Evolutionary conservation across 2,888 invertebrate species (phyloP).

Genomic region (Drosophila neonasuta): DNA sequence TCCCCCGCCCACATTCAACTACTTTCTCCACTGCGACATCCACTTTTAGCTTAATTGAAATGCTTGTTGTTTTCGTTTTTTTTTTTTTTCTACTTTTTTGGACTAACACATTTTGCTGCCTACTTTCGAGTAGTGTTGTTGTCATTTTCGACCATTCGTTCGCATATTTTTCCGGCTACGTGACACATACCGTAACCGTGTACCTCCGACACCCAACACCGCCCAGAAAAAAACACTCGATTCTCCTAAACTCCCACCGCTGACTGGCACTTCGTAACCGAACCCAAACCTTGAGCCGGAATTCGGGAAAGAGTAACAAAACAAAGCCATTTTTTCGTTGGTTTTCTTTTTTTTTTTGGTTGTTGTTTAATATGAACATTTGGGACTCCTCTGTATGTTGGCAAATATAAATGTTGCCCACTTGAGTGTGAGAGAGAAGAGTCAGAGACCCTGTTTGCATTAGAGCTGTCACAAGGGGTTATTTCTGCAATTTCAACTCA

Average conservation of each 20-base stretch:
- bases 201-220: background rate
- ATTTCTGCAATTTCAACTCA: slow-evolving; percentile 13
- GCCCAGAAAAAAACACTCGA: background rate
- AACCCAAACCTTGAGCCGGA: slow-evolving; percentile 16
- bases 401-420: slow-evolving; percentile 50
- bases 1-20: slow-evolving; percentile 1
- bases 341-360: background rate
- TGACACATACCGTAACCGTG: slow-evolving; percentile 58
- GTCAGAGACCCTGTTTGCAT: slow-evolving; percentile 58
- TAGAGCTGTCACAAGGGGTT: slow-evolving; percentile 56
- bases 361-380: slow-evolving; percentile 62
- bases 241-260: background rate
- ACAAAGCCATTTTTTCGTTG: slow-evolving; percentile 64
- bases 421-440: slow-evolving; percentile 13
- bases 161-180: slow-evolving; percentile 66
- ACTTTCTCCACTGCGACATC: slow-evolving; percentile 10
- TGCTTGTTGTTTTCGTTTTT: slow-evolving; percentile 32
- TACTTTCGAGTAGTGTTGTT: slow-evolving; percentile 44
- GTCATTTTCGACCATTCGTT: slow-evolving; percentile 61
- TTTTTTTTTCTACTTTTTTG: slow-evolving; percentile 18
- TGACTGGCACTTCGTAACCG: slow-evolving; percentile 15
- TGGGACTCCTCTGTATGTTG: slow-evolving; percentile 35
- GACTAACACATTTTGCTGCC: slow-evolving; percentile 33
- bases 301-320: slow-evolving; percentile 44
- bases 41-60: slow-evolving; percentile 68